Conservation (phyloP, 2,797 vertebrate species). For the Acrocephalus scirpaceus region DNA sequence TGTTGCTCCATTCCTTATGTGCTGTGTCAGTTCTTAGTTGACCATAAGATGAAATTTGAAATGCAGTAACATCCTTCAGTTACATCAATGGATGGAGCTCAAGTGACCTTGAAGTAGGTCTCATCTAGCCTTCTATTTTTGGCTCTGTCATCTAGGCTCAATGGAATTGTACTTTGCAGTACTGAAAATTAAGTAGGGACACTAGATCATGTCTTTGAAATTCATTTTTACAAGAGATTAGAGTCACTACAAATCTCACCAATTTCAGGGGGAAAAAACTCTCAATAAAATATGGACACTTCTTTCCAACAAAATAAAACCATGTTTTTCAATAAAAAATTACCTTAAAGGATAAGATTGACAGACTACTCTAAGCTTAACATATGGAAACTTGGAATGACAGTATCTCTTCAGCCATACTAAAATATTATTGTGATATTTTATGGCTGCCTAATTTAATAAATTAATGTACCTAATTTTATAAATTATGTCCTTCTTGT, state of each 20-base stretch:
- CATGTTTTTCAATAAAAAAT: not conserved
- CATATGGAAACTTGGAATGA: not conserved
- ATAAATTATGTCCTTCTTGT: not conserved
- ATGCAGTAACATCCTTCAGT: not conserved
- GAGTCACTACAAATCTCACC: not conserved
- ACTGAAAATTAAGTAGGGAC: not conserved
- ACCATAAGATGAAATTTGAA: conserved; percentile 24
- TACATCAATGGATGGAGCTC: not conserved
- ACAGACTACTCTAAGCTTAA: not conserved
- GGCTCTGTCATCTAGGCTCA: not conserved
- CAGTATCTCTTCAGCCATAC: not conserved
- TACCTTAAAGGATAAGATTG: not conserved
- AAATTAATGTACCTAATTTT: not conserved
- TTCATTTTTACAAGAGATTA: conserved; percentile 4
- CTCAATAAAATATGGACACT: not conserved
- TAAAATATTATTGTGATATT: not conserved
- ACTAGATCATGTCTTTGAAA: not conserved
- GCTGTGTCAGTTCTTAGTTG: not conserved
- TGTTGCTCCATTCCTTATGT: not conserved
- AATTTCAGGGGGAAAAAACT: not conserved
- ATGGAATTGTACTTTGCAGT: not conserved
- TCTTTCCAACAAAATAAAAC: not conserved
- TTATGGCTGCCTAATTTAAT: not conserved
- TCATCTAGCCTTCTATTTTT: conserved; percentile 39
- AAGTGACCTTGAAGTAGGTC: conserved; percentile 31